These are phyloP conservation scores for Hyposmocoma kahamanoa DNA, from an alignment of 1,140 invertebrate genomes.

Conservation along the genomic window DNA sequence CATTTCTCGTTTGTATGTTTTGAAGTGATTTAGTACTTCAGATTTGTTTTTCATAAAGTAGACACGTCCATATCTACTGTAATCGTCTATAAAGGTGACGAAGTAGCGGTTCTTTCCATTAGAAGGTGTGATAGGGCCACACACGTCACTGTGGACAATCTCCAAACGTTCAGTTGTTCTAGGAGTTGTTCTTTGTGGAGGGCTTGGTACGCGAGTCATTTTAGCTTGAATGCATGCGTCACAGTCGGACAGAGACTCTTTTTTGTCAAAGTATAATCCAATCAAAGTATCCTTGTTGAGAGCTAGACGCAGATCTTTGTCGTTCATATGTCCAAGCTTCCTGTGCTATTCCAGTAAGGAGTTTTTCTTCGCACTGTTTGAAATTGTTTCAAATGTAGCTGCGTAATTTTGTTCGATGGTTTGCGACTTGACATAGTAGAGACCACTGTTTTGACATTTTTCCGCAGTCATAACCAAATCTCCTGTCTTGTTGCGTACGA, in stretches of 20 bases:
- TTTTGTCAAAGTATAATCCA: not conserved
- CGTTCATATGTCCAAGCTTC: not conserved
- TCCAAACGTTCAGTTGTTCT: constrained; percentile 12
- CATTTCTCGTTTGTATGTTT: constrained; percentile 15
- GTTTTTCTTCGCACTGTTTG: not conserved
- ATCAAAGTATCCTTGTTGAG: not conserved
- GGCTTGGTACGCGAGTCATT: not conserved
- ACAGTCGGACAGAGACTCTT: not conserved
- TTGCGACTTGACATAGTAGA: constrained; percentile 4
- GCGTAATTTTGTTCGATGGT: not conserved
- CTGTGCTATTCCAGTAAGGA: not conserved
- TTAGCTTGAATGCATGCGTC: not conserved
- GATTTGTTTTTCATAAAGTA: constrained; percentile 50
- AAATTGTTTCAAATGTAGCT: not conserved
- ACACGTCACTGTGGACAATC: constrained; percentile 28
- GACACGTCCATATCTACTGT: constrained; percentile 30
- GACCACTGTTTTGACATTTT: not conserved
- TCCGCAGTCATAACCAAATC: constrained; percentile 1
- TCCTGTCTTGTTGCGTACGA: not conserved
- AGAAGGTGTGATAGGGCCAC: constrained; percentile 18
- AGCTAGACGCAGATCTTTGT: not conserved
- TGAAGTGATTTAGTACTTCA: constrained; percentile 37
- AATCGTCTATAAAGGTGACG: constrained; percentile 34
- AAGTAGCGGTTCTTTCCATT: constrained; percentile 28
- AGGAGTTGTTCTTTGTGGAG: not conserved